Evolutionary conservation across 2,797 vertebrate species (phyloP), one percentile per base, ranked within the genome.

Genomic region (Melanotaenia trifasciata): DNA sequence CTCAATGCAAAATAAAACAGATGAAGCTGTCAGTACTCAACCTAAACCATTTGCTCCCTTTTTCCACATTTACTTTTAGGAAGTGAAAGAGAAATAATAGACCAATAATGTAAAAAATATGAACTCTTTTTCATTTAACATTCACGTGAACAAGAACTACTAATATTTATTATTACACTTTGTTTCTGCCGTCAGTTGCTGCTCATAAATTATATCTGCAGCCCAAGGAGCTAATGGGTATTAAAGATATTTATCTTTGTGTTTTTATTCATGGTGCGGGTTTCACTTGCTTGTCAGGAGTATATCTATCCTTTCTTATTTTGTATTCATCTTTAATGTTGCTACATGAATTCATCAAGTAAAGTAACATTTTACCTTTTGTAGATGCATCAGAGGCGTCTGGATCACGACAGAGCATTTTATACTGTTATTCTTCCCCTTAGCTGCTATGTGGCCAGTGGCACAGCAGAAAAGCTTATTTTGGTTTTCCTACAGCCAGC

Each of bases 401-500:
- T 32, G 6, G 43, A 45, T 57, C 57, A 2, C 3, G 8, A 33
- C 26, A 45, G 13, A 11, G 56, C 13, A 45, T 69, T 62, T 65
- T 72, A 32, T 71, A 70, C 56, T 30, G 40, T 43, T 72, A 70
- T 47, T 67, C 57, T 70, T 57, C 16, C 51, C 68, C 56, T 59
- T 65, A 18, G 53, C 18, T 45, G 5, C n/a, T 24, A 59, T 32
- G 24, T 53, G 24, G 51, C 9, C 24, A 28, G 0, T 7, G 13
- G 45, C 56, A 63, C 58, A 64, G 18, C 4, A 58, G 18, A 36
- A 62, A 20, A 26, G 22, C 38, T 54, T 47, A 30, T 61, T 70
- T 57, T 59, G 53, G 66, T 76, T 58, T 74, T 59, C 74, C 47
- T 74, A 32, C 69, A 66, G 76, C 32, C 74, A 62, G 51, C n/a